Evolutionary conservation across 2,113 vertebrate genomes (phyloP).

Genomic region (cattle (Bos taurus)): ARS-UCD2.0 NC_037347.1:36953001-36953500

Average conservation of each 20-base stretch:
- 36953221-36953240: background rate
- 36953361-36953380: background rate
- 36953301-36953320: too few relatives aligned
- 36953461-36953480: background rate
- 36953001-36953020: background rate
- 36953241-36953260: background rate
- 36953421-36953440: background rate
- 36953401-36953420: background rate
- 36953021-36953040: background rate
- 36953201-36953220: background rate
- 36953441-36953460: background rate
- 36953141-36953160: background rate
- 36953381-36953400: background rate
- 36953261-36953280: background rate
- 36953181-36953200: background rate
- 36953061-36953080: slow-evolving; percentile 28
- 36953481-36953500: background rate
- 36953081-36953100: background rate
- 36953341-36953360: background rate
- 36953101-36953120: background rate
- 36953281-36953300: too few relatives aligned
- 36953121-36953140: background rate
- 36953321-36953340: too few relatives aligned
- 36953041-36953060: background rate
- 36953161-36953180: background rate